phyloP scores from a whole-genome alignment of 2,888 invertebrate genomes.

The Podabrus alpinus region DNA sequence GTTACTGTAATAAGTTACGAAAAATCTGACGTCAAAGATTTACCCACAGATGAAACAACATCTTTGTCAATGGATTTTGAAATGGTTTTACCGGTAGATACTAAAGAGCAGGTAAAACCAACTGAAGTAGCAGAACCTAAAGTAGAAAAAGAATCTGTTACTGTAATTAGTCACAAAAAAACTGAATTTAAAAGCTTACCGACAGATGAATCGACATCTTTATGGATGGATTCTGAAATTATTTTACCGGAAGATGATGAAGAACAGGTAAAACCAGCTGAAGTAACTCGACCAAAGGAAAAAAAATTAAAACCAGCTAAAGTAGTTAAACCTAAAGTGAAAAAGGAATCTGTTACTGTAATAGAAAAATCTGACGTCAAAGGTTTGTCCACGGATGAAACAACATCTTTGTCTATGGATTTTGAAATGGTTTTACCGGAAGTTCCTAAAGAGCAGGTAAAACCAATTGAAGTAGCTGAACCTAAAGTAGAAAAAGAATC shows the following conservation, averaged over 20 bases:
- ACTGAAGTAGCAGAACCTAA: neutral
- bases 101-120: constrained; percentile 15
- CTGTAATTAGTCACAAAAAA: neutral
- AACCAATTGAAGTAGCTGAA: neutral
- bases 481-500: neutral
- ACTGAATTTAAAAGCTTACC: constrained; percentile 16
- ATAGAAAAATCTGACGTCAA: constrained; percentile 5
- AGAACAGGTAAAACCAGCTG: neutral
- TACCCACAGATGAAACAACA: constrained; percentile 37
- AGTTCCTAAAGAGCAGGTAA: neutral
- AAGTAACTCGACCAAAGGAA: neutral
- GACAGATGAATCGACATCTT: constrained; percentile 9
- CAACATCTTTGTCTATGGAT: constrained; percentile 17
- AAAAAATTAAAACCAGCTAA: neutral
- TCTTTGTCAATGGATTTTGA: constrained; percentile 48
- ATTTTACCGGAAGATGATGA: constrained; percentile 18
- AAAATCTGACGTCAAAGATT: constrained; percentile 14
- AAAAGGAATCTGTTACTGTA: too few relatives aligned
- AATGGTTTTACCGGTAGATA: constrained; percentile 40
- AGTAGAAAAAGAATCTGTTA: neutral
- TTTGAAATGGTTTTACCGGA: constrained; percentile 14
- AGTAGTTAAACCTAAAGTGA: neutral
- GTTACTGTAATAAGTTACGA: neutral
- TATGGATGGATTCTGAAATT: constrained; percentile 21
- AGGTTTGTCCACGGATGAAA: constrained; percentile 19